A percentile compares a stretch with the other conserved stretches of the same genome.
Evolutionary conservation across 1,140 invertebrate genomes (phyloP).

Genomic region (Cyphomyrmex costatus): DNA sequence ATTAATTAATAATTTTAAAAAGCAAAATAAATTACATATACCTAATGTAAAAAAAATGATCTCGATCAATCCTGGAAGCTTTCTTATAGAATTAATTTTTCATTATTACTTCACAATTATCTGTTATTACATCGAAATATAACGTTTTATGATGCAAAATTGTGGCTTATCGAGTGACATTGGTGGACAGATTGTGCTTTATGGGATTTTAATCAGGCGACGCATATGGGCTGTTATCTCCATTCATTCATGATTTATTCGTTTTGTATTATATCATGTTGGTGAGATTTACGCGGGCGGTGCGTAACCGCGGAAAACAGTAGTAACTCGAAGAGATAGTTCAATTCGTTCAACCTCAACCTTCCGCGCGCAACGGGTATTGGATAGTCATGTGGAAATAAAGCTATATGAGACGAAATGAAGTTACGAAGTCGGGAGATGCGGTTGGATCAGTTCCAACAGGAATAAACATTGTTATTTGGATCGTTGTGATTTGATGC

Average conservation of each 20-base stretch:
- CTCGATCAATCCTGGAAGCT: background rate
- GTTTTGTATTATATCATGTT: conserved; percentile 25
- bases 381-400: conserved; percentile 41
- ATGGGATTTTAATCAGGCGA: conserved; percentile 53
- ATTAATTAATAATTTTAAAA: conserved; percentile 34
- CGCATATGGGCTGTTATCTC: conserved; percentile 17
- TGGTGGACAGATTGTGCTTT: conserved; percentile 34
- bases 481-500: background rate
- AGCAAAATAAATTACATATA: background rate
- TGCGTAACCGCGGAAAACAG: conserved; percentile 38
- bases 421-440: conserved; percentile 27
- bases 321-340: conserved; percentile 35
- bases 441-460: conserved; percentile 38
- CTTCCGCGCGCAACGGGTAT: conserved; percentile 10
- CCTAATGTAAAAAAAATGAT: conserved; percentile 1
- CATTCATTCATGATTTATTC: conserved; percentile 48
- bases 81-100: background rate
- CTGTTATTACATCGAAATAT: conserved; percentile 15
- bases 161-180: conserved; percentile 33
- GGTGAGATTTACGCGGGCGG: background rate
- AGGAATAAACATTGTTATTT: conserved; percentile 1
- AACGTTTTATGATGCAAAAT: conserved; percentile 15
- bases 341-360: conserved; percentile 29
- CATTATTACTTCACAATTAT: conserved; percentile 39
- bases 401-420: conserved; percentile 17